Conservation (phyloP, 92 coral and sea anemone genomes). For the Phenganax stokvisi region DNA sequence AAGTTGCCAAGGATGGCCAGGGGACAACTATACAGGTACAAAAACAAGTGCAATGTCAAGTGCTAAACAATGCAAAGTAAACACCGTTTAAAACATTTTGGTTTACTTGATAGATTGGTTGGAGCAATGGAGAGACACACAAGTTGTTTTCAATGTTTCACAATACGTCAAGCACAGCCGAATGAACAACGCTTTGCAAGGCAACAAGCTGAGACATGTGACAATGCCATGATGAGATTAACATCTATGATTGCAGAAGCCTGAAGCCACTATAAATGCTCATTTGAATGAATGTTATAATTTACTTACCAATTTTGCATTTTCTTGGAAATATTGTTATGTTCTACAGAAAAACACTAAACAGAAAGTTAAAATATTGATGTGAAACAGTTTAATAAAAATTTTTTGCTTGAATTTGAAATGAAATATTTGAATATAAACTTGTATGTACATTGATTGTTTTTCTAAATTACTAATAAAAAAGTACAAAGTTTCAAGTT, state of each 20-base stretch:
- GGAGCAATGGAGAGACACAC: slow-evolving; percentile 79
- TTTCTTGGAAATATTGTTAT: no score
- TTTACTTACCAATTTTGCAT: no score
- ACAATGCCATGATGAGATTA: slow-evolving; percentile 63
- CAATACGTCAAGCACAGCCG: slow-evolving; percentile 69
- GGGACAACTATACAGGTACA: slow-evolving; percentile 83
- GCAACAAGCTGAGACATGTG: slow-evolving; percentile 49
- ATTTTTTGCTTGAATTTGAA: no score
- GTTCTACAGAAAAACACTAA: no score
- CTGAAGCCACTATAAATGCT: slow-evolving; percentile 19
- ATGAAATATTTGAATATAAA: no score
- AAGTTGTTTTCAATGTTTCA: slow-evolving; percentile 69
- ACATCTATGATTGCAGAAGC: slow-evolving; percentile 66
- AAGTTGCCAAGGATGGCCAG: slow-evolving; percentile 77
- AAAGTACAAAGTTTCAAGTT: no score
- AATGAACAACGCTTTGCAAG: slow-evolving; percentile 50
- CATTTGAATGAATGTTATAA: no score
- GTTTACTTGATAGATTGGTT: slow-evolving; percentile 52
- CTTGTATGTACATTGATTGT: no score
- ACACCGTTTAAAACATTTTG: neutral
- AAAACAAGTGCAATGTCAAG: neutral
- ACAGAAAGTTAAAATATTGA: no score
- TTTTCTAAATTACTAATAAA: no score
- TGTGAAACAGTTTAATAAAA: no score
- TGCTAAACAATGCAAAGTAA: neutral